phyloP scores from a whole-genome alignment of 2,113 vertebrate genomes.

The Mixornis gularis region DNA sequence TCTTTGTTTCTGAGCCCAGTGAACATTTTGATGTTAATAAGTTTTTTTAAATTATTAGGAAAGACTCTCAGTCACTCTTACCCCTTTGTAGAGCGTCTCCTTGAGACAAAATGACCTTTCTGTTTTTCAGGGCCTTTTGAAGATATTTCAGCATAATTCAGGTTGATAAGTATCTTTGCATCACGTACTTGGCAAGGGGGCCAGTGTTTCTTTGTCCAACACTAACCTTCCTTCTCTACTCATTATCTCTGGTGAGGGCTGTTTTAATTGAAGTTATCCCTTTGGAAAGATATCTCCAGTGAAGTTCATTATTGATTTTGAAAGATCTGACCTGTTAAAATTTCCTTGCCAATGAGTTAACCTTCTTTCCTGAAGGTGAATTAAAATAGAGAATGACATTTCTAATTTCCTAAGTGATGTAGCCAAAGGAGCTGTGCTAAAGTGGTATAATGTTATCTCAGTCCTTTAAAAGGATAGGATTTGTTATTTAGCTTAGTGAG shows the following conservation, averaged over 20 bases:
- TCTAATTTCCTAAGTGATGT: slow-evolving; percentile 58
- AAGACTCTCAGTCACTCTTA: not conserved
- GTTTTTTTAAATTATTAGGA: not conserved
- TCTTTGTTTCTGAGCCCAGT: not conserved
- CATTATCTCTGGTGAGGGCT: slow-evolving; percentile 39
- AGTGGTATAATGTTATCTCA: slow-evolving; percentile 21
- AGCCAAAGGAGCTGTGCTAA: not conserved
- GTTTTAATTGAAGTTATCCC: slow-evolving; percentile 63
- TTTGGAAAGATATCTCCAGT: slow-evolving; percentile 57
- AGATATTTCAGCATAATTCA: slow-evolving; percentile 34
- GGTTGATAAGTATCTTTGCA: slow-evolving; percentile 35
- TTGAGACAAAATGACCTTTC: slow-evolving; percentile 55
- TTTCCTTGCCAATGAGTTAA: slow-evolving; percentile 55
- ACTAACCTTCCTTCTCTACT: slow-evolving; percentile 12
- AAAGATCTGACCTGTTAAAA: slow-evolving; percentile 54
- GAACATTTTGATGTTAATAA: not conserved
- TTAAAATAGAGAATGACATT: slow-evolving; percentile 55
- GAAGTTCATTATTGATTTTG: slow-evolving; percentile 63
- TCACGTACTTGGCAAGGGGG: not conserved
- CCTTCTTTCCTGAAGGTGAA: slow-evolving; percentile 66
- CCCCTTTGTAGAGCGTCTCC: not conserved
- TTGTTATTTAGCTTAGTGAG: slow-evolving; percentile 21
- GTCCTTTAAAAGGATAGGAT: not conserved
- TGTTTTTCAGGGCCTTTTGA: slow-evolving; percentile 25
- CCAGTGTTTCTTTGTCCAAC: slow-evolving; percentile 41